These are phyloP conservation scores for Tenrec ecaudatus DNA, from an alignment of 2,113 vertebrate species.

Conservation along the genomic window DNA sequence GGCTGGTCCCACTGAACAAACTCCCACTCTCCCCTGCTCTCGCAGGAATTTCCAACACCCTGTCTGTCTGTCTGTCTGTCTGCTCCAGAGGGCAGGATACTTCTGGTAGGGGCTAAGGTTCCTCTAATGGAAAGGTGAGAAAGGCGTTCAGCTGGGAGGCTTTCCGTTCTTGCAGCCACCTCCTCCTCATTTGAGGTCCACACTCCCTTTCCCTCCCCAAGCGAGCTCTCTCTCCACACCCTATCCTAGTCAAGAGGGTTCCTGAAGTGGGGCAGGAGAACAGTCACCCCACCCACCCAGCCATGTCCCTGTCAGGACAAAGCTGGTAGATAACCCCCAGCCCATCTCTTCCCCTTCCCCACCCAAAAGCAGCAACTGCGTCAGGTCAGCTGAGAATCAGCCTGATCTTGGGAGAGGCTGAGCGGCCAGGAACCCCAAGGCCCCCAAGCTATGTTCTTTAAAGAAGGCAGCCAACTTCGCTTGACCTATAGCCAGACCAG, in stretches of 20 bases:
- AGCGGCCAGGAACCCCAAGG: background rate
- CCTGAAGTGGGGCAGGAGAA: background rate
- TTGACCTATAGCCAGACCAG: background rate
- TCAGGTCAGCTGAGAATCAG: slow-evolving; percentile 50
- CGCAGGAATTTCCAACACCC: background rate
- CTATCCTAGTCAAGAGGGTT: slow-evolving; percentile 7
- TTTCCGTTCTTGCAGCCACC: background rate
- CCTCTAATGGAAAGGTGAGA: background rate
- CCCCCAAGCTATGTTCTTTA: background rate
- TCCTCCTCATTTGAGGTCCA: background rate
- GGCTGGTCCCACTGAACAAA: background rate
- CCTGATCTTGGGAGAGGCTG: background rate
- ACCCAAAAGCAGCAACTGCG: slow-evolving; percentile 64
- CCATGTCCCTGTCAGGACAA: background rate
- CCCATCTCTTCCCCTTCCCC: slow-evolving; percentile 37
- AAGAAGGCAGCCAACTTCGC: background rate
- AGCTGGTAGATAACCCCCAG: background rate
- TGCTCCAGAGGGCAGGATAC: background rate
- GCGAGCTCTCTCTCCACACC: background rate
- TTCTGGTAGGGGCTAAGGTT: background rate
- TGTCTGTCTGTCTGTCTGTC: background rate
- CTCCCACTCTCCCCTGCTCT: background rate
- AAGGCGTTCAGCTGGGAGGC: background rate
- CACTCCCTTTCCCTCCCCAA: background rate
- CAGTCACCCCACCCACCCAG: slow-evolving; percentile 27